Conservation (phyloP, 1,140 invertebrate genomes). For the Steinernema khuongi region DNA sequence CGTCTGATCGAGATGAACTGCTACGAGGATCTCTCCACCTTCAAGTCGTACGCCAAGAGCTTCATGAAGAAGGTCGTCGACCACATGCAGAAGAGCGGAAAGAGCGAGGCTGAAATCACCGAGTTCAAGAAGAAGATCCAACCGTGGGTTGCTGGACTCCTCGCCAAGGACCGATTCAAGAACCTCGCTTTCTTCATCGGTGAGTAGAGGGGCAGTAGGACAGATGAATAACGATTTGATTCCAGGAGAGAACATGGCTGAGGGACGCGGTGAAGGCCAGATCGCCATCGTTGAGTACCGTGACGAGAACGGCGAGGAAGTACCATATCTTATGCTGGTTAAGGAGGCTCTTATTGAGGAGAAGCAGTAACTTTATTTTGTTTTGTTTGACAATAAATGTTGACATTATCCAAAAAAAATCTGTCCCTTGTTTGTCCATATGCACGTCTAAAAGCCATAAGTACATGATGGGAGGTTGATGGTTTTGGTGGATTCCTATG, state of each 20-base stretch:
- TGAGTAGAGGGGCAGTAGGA: slow-evolving; percentile 47
- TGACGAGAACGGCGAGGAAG: slow-evolving; percentile 75
- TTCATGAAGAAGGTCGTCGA: slow-evolving; percentile 76
- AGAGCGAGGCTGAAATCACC: slow-evolving; percentile 85
- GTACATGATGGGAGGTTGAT: slow-evolving; percentile 22
- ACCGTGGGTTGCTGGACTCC: slow-evolving; percentile 63
- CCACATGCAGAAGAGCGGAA: slow-evolving; percentile 69
- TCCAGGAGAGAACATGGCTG: slow-evolving; percentile 78
- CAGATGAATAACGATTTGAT: slow-evolving; percentile 40
- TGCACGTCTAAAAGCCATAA: background rate
- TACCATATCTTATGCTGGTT: slow-evolving; percentile 85
- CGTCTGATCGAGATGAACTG: slow-evolving; percentile 76
- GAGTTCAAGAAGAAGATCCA: slow-evolving; percentile 90
- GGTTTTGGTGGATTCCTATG: slow-evolving; percentile 88
- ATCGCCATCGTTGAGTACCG: slow-evolving; percentile 87
- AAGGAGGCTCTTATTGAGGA: slow-evolving; percentile 89
- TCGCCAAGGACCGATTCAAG: slow-evolving; percentile 67
- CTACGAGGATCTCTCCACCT: slow-evolving; percentile 66
- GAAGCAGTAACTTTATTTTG: slow-evolving; percentile 63
- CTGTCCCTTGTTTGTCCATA: background rate
- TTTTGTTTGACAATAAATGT: slow-evolving; percentile 20
- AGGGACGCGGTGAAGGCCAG: slow-evolving; percentile 74
- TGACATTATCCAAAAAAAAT: too few relatives aligned
- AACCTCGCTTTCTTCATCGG: slow-evolving; percentile 85
- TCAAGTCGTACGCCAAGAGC: slow-evolving; percentile 83